Evolutionary conservation across 2,888 invertebrate species (phyloP).

Genomic region (Shargacucullia verbasci): DNA sequence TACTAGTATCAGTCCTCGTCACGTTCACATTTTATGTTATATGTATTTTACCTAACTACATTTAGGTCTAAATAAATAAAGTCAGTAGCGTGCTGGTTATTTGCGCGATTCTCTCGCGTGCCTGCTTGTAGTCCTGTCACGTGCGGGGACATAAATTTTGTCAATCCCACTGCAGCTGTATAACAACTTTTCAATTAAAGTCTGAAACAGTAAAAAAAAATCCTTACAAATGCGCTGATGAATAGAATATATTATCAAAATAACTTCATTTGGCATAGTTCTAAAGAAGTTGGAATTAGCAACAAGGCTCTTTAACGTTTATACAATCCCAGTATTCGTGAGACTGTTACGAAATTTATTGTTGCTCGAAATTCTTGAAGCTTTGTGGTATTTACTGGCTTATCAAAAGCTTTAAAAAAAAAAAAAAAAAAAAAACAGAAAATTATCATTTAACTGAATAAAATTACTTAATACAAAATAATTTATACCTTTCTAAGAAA

Average conservation of each 20-base stretch:
- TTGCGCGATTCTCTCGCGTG: conserved; percentile 44
- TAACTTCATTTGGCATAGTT: background rate
- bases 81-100: conserved; percentile 52
- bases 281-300: too few species aligned
- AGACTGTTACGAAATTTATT: background rate
- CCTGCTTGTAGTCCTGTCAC: conserved; percentile 47
- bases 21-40: conserved; percentile 40
- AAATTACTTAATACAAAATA: too few species aligned
- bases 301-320: too few species aligned
- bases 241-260: conserved; percentile 15
- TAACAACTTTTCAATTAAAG: conserved; percentile 61
- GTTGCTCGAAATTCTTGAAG: conserved; percentile 3
- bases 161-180: conserved; percentile 55
- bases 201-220: conserved; percentile 50
- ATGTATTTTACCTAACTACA: conserved; percentile 20
- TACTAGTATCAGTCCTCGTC: background rate
- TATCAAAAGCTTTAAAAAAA: background rate
- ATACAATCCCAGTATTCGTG: too few species aligned
- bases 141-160: conserved; percentile 60
- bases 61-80: conserved; percentile 42
- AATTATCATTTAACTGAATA: too few species aligned
- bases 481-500: too few species aligned
- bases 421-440: background rate
- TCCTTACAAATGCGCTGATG: conserved; percentile 23
- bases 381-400: background rate